phyloP scores from a whole-genome alignment of 2,113 vertebrate genomes.

The Microtus oregoni region DNA sequence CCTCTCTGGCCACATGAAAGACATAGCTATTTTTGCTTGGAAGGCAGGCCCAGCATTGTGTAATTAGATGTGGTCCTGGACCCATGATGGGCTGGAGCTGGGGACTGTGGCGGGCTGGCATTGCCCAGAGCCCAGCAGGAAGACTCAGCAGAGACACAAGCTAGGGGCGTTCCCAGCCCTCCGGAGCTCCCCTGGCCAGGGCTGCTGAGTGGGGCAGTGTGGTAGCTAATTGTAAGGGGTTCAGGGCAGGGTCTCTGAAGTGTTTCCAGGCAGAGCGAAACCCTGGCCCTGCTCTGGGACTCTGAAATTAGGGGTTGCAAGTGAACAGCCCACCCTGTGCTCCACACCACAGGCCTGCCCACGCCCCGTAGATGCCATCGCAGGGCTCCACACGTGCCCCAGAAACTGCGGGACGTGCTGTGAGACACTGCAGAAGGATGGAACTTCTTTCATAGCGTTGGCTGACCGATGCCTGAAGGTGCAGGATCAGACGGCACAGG shows the following conservation, averaged over 20 bases:
- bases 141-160: not conserved
- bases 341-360: not conserved
- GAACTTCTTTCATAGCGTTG: accelerated
- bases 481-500: no score
- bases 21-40: slow-evolving; percentile 59
- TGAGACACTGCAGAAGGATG: accelerated
- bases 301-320: slow-evolving; percentile 61
- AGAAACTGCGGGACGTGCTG: not conserved
- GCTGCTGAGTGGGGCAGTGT: not conserved
- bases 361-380: not conserved
- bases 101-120: slow-evolving; percentile 1
- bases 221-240: slow-evolving; percentile 49
- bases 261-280: not conserved
- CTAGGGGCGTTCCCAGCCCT: not conserved
- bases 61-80: slow-evolving; percentile 62
- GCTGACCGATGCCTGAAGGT: no score
- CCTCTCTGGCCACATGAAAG: slow-evolving; percentile 72
- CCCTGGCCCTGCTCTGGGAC: not conserved
- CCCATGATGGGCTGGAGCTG: not conserved
- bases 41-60: not conserved
- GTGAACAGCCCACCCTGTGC: not conserved
- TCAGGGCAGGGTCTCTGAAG: slow-evolving; percentile 29
- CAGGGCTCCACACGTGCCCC: accelerated
- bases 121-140: not conserved
- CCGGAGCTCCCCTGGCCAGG: not conserved